These are phyloP conservation scores for Dasyurus viverrinus DNA, from an alignment of 2,113 vertebrate species.

Conservation along the genomic window DNA sequence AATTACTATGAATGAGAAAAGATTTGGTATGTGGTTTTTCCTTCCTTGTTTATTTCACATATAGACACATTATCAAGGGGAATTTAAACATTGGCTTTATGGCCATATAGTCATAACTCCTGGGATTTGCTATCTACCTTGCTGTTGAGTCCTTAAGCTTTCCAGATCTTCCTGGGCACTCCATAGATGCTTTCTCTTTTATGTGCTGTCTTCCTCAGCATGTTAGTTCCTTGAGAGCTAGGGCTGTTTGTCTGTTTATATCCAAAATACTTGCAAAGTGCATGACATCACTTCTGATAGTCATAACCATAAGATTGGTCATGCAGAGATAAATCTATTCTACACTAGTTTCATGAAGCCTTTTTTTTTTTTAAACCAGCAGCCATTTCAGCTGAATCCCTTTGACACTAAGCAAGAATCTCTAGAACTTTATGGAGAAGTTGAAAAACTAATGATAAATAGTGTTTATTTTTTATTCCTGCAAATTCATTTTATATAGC, in stretches of 20 bases:
- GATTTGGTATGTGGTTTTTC: not conserved
- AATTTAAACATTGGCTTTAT: not conserved
- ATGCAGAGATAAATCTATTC: not conserved
- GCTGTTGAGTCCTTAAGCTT: not conserved
- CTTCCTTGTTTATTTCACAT: not conserved
- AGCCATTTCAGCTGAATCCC: not conserved
- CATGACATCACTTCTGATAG: not conserved
- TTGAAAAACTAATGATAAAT: slow-evolving; percentile 36
- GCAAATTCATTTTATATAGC: slow-evolving; percentile 50
- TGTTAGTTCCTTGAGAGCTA: not conserved
- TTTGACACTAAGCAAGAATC: not conserved
- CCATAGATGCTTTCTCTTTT: not conserved
- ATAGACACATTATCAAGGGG: not conserved
- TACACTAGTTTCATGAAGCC: not conserved
- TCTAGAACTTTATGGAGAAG: not conserved
- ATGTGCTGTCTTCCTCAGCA: not conserved
- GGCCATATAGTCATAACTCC: not conserved
- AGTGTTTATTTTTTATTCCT: slow-evolving; percentile 6
- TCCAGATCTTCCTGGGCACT: not conserved
- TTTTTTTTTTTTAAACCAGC: not conserved
- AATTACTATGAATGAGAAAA: not conserved
- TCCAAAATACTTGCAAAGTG: not conserved
- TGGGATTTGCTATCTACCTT: not conserved
- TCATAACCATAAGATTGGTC: not conserved
- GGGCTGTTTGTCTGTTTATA: not conserved